These are phyloP conservation scores for Pristionchus fissidentatus DNA, from an alignment of 2,888 invertebrate genomes.

Conservation along the genomic window DNA sequence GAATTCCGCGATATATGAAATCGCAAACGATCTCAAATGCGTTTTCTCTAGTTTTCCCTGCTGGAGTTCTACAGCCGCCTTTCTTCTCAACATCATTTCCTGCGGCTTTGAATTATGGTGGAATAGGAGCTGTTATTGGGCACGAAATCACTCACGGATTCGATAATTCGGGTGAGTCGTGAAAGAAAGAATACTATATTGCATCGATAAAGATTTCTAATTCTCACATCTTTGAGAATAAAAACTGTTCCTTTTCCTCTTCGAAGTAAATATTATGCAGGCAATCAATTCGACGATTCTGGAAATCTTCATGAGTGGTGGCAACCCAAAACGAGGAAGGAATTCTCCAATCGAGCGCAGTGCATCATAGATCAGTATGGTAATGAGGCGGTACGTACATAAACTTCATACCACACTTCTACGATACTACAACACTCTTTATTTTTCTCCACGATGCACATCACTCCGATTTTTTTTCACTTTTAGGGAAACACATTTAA, in stretches of 20 bases:
- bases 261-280: slow-evolving; percentile 81
- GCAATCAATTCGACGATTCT: slow-evolving; percentile 92
- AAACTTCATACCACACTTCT: too few relatives aligned
- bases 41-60: slow-evolving; percentile 88
- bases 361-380: slow-evolving; percentile 91
- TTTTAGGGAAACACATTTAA: too few relatives aligned
- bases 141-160: slow-evolving; percentile 76
- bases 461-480: too few relatives aligned
- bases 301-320: slow-evolving; percentile 98
- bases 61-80: slow-evolving; percentile 93
- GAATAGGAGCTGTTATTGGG: slow-evolving; percentile 75
- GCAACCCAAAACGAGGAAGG: slow-evolving; percentile 90
- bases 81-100: slow-evolving; percentile 92
- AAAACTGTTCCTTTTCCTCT: too few relatives aligned
- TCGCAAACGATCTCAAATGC: too few relatives aligned
- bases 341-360: slow-evolving; percentile 88
- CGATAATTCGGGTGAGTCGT: slow-evolving; percentile 80
- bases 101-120: slow-evolving; percentile 85
- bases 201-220: too few relatives aligned
- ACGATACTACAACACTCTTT: too few relatives aligned
- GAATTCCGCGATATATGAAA: too few relatives aligned
- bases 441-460: too few relatives aligned
- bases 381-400: slow-evolving; percentile 41
- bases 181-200: too few relatives aligned
- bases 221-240: background rate